phyloP scores from a whole-genome alignment of 92 coral and sea anemone genomes.

The Parazoanthus darwini region DNA sequence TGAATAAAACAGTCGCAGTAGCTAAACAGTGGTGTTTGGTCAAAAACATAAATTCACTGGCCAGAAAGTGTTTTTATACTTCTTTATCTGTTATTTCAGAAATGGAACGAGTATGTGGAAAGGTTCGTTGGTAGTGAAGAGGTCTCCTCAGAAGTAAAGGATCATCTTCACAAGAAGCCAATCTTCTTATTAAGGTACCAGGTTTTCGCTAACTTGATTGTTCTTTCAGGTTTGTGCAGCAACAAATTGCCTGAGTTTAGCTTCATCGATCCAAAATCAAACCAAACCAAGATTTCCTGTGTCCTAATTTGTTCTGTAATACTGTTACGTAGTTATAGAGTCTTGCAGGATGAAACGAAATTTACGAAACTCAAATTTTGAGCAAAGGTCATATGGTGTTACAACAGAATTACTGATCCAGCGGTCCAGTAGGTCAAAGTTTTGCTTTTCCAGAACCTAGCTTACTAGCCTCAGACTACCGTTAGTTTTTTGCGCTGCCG shows the following conservation, averaged over 20 bases:
- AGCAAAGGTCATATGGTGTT: background rate
- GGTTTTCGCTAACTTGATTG: background rate
- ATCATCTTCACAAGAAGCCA: conserved; percentile 90
- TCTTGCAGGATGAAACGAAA: background rate
- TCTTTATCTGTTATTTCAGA: conserved; percentile 49
- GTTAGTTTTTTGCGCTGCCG: too few species aligned
- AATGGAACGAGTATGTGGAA: conserved; percentile 98
- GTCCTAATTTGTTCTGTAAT: too few species aligned
- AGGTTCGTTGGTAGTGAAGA: conserved; percentile 94
- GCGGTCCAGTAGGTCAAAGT: background rate
- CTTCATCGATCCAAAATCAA: too few species aligned
- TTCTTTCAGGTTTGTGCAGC: background rate
- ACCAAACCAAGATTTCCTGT: too few species aligned
- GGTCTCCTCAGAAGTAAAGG: conserved; percentile 93
- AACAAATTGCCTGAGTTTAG: background rate
- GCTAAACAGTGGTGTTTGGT: background rate
- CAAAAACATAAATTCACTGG: background rate
- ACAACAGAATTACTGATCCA: background rate
- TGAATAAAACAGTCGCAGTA: background rate
- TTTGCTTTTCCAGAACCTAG: too few species aligned
- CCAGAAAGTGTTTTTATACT: background rate
- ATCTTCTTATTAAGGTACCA: conserved; percentile 89
- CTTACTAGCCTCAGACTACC: too few species aligned
- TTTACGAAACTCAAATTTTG: too few species aligned
- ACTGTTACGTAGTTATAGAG: too few species aligned